Base-by-base conservation (phyloP, 1,140 invertebrate genomes). In the Drosophila pectinifera region DNA sequence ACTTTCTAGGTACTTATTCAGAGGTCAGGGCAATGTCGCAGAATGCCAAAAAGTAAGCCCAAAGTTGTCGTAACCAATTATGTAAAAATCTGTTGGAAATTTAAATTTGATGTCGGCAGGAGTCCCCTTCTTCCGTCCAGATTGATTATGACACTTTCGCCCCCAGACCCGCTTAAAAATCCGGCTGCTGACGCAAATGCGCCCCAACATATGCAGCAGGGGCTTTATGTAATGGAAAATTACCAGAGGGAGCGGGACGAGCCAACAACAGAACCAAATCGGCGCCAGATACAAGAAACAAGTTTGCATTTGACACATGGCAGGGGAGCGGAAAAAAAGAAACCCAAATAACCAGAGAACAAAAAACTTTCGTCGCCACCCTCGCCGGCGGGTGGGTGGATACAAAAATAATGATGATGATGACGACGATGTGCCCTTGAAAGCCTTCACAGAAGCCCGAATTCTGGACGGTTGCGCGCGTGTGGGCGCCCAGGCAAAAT, bases 291-390 rank as follows among this genome's bases (percentile, higher is more conserved):
- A 65, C 18, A 61, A 69, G 78, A 73, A 68, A 63, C 46, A 68
- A 70, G 56, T 76, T 74, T 75, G 62, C 83, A 89, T 80, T 88
- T 83, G 84, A 88, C 84, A 88, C 84, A 89, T 88, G 80, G 51
- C 38, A 41, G 24, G 39, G 24, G 18, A 24, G 14, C 55, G n/a
- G 20, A 16, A 46, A 46, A 34, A 13, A 36, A 36, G 36, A 38
- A 34, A 51, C 16, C 49, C 18, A 53, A 53, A 36, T 53, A 53
- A 36, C 31, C 49, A 36, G 49, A 36, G 38, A 53, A 53, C 14
- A 36, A 51, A 69, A 80, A 81, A 82, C 63, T 76, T 82, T 77
- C 41, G 28, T 48, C 4, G 22, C 62, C 63, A 54, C 46, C 63
- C 65, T 54, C 48, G 16, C 20, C 38, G 28, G n/a, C 4, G 16